Percentiles rank a stretch among this genome's conserved stretches.
phyloP scores from a whole-genome alignment of 1,140 invertebrate genomes.

The Drosophila takahashii region DNA sequence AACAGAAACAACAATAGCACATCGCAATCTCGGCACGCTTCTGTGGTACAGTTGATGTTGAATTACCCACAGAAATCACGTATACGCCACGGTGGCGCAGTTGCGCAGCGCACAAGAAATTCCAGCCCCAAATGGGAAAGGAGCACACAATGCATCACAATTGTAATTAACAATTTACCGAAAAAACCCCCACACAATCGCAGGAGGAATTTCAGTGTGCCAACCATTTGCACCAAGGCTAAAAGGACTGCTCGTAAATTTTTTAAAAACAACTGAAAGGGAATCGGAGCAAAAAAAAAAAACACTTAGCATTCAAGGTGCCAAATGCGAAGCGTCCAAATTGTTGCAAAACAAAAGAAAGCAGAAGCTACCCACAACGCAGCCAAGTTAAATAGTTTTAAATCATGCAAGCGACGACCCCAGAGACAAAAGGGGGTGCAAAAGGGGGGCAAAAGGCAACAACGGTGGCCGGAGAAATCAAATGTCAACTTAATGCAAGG shows the following conservation, averaged over 20 bases:
- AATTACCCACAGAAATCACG: constrained; percentile 34
- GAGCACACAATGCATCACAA: constrained; percentile 49
- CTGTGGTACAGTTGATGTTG: constrained; percentile 10
- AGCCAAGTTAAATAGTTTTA: constrained; percentile 61
- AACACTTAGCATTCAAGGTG: constrained; percentile 51
- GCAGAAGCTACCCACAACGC: constrained; percentile 7
- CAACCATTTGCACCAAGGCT: constrained; percentile 45
- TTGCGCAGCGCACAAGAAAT: constrained; percentile 20
- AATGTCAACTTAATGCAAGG: constrained; percentile 63
- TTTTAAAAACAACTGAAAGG: constrained; percentile 48
- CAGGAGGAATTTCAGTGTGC: not conserved
- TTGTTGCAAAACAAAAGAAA: constrained; percentile 36
- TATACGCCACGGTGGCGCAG: constrained; percentile 37
- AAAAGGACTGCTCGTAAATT: constrained; percentile 46
- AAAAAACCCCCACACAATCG: constrained; percentile 11
- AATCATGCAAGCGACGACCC: constrained; percentile 53
- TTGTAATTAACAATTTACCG: constrained; percentile 71
- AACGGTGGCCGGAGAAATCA: constrained; percentile 46
- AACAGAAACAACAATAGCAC: not conserved
- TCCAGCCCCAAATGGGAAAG: not conserved
- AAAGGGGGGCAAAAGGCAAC: constrained; percentile 3
- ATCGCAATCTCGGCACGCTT: constrained; percentile 10
- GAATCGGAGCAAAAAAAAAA: constrained; percentile 8
- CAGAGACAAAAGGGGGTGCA: constrained; percentile 13
- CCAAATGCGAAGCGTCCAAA: constrained; percentile 39